Evolutionary conservation across 2,888 invertebrate species (phyloP), one percentile per base, ranked within the genome.

Genomic region (Iphiclides podalirius): DNA sequence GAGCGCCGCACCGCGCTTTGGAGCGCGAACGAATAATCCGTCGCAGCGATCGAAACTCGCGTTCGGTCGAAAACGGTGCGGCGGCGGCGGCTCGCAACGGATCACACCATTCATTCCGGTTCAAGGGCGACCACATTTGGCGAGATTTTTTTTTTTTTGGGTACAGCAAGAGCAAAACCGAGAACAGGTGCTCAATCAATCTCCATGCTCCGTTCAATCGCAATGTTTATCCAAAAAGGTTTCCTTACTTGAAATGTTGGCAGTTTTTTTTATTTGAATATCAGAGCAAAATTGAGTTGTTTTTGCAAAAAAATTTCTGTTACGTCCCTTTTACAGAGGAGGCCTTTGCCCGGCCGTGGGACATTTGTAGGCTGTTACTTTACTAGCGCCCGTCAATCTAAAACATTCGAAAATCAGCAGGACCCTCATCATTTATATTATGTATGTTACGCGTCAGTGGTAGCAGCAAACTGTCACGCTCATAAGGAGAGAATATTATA

Each of bases 71-170:
- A n/a, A n/a, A 70, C 69, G 63, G 60, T 66, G 44, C 49, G 44
- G 34, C 44, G 39, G 44, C 49, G 44, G 34, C 44, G 39, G 64
- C 66, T 66, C 54, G 67, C 68, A 71, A 66, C 66, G 72, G 66
- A 53, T 57, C 59, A 58, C 67, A 66, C 65, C 62, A 66, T 9
- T 65, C 63, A 67, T 66, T 70, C 75, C 64, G 72, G 79, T 84
- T 85, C 82, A 85, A 86, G 85, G 85, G 66, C 77, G 65, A 65
- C 75, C 52, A 68, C 70, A 73, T 73, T 72, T 66, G 66, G 67
- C 52, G 55, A 9, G 55, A 53, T 56, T 54, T 64, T 60, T 74
- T 71, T 65, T 63, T 52, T 54, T 54, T 55, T 55, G 55, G 58
- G 58, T 51, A 47, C 59, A 64, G 64, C 63, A 58, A 55, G 57